Conservation (phyloP, 2,113 vertebrate species). For the Rhinopithecus roxellana region DNA sequence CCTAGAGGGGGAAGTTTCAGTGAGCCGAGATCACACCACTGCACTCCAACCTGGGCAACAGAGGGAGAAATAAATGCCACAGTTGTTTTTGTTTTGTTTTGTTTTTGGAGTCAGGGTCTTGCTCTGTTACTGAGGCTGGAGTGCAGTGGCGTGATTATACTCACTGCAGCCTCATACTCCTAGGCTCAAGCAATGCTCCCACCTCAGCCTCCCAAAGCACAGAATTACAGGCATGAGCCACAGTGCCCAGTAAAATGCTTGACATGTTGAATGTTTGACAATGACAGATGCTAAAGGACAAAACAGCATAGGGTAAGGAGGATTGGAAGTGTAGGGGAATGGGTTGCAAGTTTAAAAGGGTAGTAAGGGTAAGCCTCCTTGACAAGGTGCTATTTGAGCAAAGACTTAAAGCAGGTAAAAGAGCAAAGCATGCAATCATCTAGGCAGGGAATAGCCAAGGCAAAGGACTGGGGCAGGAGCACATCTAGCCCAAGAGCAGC, state of each 20-base stretch:
- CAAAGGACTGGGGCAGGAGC: not conserved
- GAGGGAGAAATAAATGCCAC: not conserved
- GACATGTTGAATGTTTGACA: not conserved
- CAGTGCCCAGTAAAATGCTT: not conserved
- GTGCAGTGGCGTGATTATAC: too few relatives aligned
- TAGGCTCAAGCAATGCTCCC: too few relatives aligned
- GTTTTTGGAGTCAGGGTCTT: too few relatives aligned
- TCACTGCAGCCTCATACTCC: too few relatives aligned
- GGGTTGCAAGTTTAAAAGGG: not conserved
- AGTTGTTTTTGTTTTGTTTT: too few relatives aligned
- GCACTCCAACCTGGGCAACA: not conserved
- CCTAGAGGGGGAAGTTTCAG: too few relatives aligned
- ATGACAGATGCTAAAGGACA: not conserved
- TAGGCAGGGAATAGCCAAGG: not conserved
- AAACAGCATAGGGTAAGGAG: not conserved
- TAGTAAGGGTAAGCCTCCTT: not conserved
- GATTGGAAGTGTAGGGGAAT: not conserved
- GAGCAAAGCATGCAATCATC: not conserved
- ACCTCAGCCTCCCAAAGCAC: too few relatives aligned
- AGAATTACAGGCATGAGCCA: too few relatives aligned
- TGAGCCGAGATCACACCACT: too few relatives aligned
- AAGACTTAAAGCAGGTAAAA: not conserved
- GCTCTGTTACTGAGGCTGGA: too few relatives aligned
- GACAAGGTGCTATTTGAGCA: not conserved
- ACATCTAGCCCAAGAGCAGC: not conserved